Conservation (phyloP, 2,797 vertebrate genomes). For the Peromyscus eremicus region DNA sequence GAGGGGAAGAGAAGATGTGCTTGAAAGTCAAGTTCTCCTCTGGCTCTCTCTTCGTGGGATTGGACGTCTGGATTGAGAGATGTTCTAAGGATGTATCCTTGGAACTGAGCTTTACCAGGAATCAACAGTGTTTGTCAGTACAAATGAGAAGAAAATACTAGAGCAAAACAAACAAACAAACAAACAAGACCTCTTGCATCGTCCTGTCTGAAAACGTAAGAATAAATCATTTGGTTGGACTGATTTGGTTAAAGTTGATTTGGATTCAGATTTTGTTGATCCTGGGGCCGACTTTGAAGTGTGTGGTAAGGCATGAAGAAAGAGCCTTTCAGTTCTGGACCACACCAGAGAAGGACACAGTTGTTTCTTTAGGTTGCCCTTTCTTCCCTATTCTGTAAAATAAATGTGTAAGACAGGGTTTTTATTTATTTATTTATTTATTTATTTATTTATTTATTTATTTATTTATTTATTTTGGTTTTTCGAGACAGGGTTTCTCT, state of each 20-base stretch:
- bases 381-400: background rate
- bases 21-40: slow-evolving; percentile 42
- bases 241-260: background rate
- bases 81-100: background rate
- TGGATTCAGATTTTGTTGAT: background rate
- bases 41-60: background rate
- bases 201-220: slow-evolving; percentile 40
- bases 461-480: too few species aligned
- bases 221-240: background rate
- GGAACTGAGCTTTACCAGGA: slow-evolving; percentile 24
- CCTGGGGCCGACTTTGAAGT: background rate
- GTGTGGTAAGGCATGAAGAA: background rate
- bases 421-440: too few species aligned
- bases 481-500: too few species aligned
- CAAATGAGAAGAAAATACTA: background rate
- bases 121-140: background rate
- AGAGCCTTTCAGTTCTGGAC: background rate
- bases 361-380: background rate
- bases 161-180: background rate
- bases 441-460: too few species aligned
- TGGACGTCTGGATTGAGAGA: slow-evolving; percentile 51
- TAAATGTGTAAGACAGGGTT: background rate
- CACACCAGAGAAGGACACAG: background rate
- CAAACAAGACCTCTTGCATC: background rate
- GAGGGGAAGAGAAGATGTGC: background rate